Evolutionary conservation across 2,888 invertebrate species (phyloP).

Genomic region (Drosophila quinaria): DNA sequence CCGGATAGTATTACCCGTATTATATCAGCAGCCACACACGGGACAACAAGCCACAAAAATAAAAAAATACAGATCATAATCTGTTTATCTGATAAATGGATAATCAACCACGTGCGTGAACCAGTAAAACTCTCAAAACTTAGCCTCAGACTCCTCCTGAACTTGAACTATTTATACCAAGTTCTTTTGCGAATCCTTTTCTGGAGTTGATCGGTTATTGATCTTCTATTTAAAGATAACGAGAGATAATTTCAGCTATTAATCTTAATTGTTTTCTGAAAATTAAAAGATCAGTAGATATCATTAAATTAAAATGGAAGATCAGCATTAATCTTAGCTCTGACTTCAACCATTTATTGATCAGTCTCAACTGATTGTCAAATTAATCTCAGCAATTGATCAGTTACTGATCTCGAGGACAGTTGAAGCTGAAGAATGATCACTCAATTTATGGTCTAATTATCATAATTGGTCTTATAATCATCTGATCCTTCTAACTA

Average conservation of each 20-base stretch:
- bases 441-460: neutral
- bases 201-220: neutral
- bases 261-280: neutral
- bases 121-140: neutral
- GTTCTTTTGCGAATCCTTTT: neutral
- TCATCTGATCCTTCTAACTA: neutral
- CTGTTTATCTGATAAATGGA: conserved; percentile 34
- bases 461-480: neutral
- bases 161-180: neutral
- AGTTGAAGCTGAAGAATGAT: neutral
- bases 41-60: conserved; percentile 19
- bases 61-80: conserved; percentile 1
- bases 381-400: conserved; percentile 23
- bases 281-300: neutral
- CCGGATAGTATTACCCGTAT: conserved; percentile 27
- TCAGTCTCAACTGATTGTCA: neutral
- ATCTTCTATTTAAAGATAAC: neutral
- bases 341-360: conserved; percentile 1
- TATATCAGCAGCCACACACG: conserved; percentile 39
- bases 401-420: conserved; percentile 21
- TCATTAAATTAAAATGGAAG: neutral
- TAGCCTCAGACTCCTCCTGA: neutral
- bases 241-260: neutral
- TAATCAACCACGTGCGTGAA: conserved; percentile 31
- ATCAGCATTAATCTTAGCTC: neutral